These are phyloP conservation scores for Telenomus remus DNA, from an alignment of 1,140 invertebrate genomes.

Conservation along the genomic window DNA sequence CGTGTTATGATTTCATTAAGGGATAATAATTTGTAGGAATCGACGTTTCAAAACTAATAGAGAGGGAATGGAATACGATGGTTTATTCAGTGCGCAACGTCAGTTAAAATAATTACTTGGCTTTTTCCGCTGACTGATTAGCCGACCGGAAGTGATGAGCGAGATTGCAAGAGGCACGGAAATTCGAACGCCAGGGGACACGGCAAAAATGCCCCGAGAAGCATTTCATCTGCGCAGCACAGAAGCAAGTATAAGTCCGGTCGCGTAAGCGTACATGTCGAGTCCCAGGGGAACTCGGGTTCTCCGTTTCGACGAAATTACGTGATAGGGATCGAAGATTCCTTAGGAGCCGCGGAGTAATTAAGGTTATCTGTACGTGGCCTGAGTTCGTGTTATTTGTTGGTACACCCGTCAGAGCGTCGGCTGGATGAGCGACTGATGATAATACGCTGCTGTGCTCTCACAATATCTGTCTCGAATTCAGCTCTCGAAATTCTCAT, in stretches of 20 bases:
- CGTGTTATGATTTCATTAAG: slow-evolving; percentile 36
- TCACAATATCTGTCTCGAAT: slow-evolving; percentile 45
- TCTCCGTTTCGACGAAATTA: slow-evolving; percentile 64
- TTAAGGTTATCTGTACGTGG: slow-evolving; percentile 62
- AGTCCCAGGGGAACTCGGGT: slow-evolving; percentile 43
- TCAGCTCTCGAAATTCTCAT: slow-evolving; percentile 36
- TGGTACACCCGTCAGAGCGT: slow-evolving; percentile 28
- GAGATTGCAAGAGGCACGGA: slow-evolving; percentile 21
- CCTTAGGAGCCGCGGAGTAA: slow-evolving; percentile 61
- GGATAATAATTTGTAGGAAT: slow-evolving; percentile 22
- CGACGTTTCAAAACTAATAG: slow-evolving; percentile 11
- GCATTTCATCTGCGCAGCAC: slow-evolving; percentile 3
- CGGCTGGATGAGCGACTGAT: slow-evolving; percentile 52
- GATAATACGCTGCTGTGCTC: slow-evolving; percentile 39
- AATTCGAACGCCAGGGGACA: slow-evolving; percentile 15
- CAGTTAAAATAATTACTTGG: slow-evolving; percentile 50
- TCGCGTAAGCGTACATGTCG: slow-evolving; percentile 36
- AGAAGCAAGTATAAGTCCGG: slow-evolving; percentile 22
- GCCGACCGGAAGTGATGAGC: slow-evolving; percentile 29
- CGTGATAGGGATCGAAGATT: slow-evolving; percentile 69
- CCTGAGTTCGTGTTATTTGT: slow-evolving; percentile 57
- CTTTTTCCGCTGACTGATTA: slow-evolving; percentile 40
- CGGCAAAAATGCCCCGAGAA: slow-evolving; percentile 22
- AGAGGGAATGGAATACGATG: slow-evolving; percentile 28
- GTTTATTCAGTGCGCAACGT: slow-evolving; percentile 34